Conservation (phyloP, 2,113 vertebrate genomes). For the Macquaria ambigua region DNA sequence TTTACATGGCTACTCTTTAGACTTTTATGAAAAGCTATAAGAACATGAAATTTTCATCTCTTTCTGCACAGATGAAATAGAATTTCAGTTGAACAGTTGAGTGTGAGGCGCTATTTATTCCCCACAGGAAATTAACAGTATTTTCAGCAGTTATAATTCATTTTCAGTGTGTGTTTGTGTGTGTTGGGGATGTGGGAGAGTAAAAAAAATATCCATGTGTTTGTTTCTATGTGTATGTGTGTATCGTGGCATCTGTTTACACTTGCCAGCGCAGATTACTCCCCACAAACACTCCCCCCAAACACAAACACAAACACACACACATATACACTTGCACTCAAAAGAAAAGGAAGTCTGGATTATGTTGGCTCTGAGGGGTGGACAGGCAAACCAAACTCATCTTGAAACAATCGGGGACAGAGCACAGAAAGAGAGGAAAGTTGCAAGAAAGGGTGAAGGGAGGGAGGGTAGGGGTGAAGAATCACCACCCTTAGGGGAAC, state of each 20-base stretch:
- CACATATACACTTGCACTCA: slow-evolving; percentile 27
- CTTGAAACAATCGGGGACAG: slow-evolving; percentile 81
- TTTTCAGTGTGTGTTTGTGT: slow-evolving; percentile 34
- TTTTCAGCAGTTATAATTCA: slow-evolving; percentile 26
- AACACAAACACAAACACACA: slow-evolving; percentile 23
- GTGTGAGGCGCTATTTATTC: slow-evolving; percentile 42
- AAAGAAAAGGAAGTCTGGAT: slow-evolving; percentile 80
- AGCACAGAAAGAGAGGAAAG: slow-evolving; percentile 57
- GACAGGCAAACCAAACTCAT: slow-evolving; percentile 81
- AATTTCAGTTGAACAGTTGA: slow-evolving; percentile 39
- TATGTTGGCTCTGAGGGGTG: slow-evolving; percentile 78
- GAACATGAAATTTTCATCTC: slow-evolving; percentile 35
- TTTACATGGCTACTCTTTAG: slow-evolving; percentile 48
- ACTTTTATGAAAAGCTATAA: slow-evolving; percentile 44
- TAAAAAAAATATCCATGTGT: slow-evolving; percentile 44
- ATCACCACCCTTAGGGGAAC: slow-evolving; percentile 59
- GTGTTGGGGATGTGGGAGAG: slow-evolving; percentile 14
- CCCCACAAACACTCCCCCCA: slow-evolving; percentile 49
- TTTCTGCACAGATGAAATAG: slow-evolving; percentile 26
- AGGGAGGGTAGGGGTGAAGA: slow-evolving; percentile 44
- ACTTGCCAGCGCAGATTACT: slow-evolving; percentile 66
- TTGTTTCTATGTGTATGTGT: slow-evolving; percentile 37
- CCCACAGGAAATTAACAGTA: slow-evolving; percentile 30
- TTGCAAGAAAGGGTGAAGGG: slow-evolving; percentile 51
- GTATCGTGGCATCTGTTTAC: slow-evolving; percentile 77